A percentile compares a stretch with the other conserved stretches of the same genome.
Evolutionary conservation across 2,797 vertebrate genomes (phyloP).

Genomic region (Molossus alvarezi): DNA sequence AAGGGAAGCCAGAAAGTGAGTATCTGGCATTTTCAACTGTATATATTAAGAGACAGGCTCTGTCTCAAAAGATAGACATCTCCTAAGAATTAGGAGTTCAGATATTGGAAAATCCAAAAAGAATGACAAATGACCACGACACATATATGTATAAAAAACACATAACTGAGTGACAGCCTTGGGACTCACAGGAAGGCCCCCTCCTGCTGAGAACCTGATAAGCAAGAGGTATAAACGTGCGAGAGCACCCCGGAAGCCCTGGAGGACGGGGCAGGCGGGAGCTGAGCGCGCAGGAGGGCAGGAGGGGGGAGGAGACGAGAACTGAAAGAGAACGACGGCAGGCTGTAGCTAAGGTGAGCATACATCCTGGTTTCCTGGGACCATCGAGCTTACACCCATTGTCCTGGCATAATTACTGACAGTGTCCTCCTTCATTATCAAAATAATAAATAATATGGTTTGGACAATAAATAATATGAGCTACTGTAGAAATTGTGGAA

Average conservation of each 20-base stretch:
- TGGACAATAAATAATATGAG: not conserved
- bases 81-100: not conserved
- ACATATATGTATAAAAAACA: not conserved
- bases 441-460: not conserved
- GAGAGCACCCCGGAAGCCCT: not conserved
- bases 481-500: not conserved
- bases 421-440: not conserved
- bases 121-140: not conserved
- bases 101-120: not conserved
- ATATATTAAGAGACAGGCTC: not conserved
- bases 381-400: not conserved
- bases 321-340: not conserved
- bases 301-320: not conserved
- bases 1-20: not conserved
- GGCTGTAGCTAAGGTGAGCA: not conserved
- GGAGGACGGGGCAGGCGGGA: not conserved
- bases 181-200: not conserved
- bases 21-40: not conserved
- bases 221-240: not conserved
- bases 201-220: not conserved
- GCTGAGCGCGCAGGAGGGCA: not conserved
- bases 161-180: not conserved
- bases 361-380: not conserved
- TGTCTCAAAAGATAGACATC: not conserved
- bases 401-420: not conserved